Conservation (phyloP, 30 jellyfish, hydroid and myxozoan species). For the Hydractinia echinata region DNA sequence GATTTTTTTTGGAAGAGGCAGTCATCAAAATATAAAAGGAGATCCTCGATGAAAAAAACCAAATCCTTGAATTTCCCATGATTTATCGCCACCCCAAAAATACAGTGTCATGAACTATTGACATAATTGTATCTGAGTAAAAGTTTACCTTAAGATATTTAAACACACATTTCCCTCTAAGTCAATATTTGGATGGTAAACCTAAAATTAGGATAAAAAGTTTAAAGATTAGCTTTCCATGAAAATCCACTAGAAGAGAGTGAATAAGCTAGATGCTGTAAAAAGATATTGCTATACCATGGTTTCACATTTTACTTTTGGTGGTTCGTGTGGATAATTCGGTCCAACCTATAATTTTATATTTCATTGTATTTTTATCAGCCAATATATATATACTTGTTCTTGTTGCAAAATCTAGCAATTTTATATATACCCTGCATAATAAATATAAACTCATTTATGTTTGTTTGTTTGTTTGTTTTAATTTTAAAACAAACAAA, state of each 20-base stretch:
- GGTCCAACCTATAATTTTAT: conserved; percentile 79
- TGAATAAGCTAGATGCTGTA: not conserved
- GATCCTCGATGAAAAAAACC: too few relatives aligned
- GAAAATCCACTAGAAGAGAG: not conserved
- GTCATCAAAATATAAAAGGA: too few relatives aligned
- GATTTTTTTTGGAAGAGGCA: too few relatives aligned
- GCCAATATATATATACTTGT: not conserved
- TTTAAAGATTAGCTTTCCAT: not conserved
- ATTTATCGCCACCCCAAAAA: too few relatives aligned
- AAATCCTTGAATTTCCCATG: too few relatives aligned
- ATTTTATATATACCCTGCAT: not conserved
- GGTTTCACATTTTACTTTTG: conserved; percentile 90
- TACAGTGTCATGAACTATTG: too few relatives aligned
- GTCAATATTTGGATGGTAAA: conserved; percentile 93
- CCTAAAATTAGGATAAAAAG: conserved; percentile 40
- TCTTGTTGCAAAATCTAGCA: too few relatives aligned
- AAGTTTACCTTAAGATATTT: conserved; percentile 69
- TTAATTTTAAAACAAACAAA: too few relatives aligned
- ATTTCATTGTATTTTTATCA: not conserved
- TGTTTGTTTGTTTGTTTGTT: not conserved
- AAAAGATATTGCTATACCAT: conserved; percentile 40
- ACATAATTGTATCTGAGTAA: too few relatives aligned
- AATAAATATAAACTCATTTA: not conserved
- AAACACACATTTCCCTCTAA: conserved; percentile 94
- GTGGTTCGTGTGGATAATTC: conserved; percentile 90